Conservation (phyloP, 2,113 vertebrate species). For the Climacteris rufus region DNA sequence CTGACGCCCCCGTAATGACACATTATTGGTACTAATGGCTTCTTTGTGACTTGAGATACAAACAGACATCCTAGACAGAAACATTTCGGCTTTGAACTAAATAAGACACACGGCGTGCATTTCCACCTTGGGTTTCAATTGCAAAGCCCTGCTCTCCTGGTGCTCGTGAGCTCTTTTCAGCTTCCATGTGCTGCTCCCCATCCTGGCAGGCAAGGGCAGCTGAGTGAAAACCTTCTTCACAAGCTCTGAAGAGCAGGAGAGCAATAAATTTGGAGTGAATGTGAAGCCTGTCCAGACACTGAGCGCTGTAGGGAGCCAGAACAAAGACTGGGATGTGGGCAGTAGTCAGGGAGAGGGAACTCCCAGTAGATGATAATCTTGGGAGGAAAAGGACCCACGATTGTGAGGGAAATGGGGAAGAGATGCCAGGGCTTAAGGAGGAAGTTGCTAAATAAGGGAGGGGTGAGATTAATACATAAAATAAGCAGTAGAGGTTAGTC, state of each 20-base stretch:
- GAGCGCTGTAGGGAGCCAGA: background rate
- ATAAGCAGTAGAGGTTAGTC: background rate
- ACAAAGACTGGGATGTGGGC: background rate
- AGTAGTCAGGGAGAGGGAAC: background rate
- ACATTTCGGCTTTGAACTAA: constrained; percentile 54
- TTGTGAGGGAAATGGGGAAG: background rate
- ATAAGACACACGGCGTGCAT: background rate
- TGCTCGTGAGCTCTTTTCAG: background rate
- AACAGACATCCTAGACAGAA: constrained; percentile 54
- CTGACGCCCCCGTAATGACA: constrained; percentile 49
- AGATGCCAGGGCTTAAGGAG: background rate
- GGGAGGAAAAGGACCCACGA: background rate
- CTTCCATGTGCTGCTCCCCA: background rate
- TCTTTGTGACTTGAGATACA: constrained; percentile 56
- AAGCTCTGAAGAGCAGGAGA: background rate
- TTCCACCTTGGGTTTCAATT: background rate
- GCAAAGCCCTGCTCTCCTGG: background rate
- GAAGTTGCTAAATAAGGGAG: constrained; percentile 10
- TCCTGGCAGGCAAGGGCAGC: background rate
- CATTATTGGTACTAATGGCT: constrained; percentile 62
- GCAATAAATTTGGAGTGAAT: background rate
- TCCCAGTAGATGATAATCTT: background rate
- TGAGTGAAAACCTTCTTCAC: background rate
- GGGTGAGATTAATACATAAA: background rate
- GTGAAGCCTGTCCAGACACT: background rate